Evolutionary conservation across 2,888 invertebrate species (phyloP), one percentile per base, ranked within the genome.

Genomic region (Tortricodes alternella): DNA sequence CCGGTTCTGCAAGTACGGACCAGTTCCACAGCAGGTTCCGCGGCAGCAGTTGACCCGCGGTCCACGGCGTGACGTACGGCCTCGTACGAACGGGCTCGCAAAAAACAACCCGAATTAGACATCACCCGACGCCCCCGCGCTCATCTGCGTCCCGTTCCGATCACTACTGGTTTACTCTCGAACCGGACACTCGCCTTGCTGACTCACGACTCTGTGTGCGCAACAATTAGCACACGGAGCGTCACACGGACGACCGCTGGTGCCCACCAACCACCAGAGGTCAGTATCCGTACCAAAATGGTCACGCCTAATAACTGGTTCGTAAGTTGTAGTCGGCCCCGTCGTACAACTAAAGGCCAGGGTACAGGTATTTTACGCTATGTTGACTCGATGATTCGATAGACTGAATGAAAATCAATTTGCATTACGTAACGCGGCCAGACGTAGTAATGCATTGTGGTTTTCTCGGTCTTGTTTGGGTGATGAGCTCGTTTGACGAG

Each of bases 271-370:
- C 82, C 85, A 85, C 82, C 87, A 85, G 83, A 89, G 90, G 89
- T 89, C 90, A 90, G 88, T 89, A 89, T 90, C 86, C 88, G 87
- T 87, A 89, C 88, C 87, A 79, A 89, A 87, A 89, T 88, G 89
- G 89, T 89, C 89, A 89, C 90, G 86, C 87, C 90, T 90, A 90
- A 89, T 89, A 89, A 90, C 90, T 89, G 89, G 90, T 89, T 90
- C 88, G 85, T 84, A 85, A 84, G 77, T 84, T 84, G 89, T 85
- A 87, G 83, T 83, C 83, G 84, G 78, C 81, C 84, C 80, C 83
- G 81, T 84, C 84, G 80, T 86, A 86, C 85, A 87, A 85, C 86
- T 83, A 83, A 82, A 77, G 75, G 81, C 85, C 80, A 80, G 78
- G 80, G 79, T 89, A 87, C 86, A 83, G 80, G 85, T 87, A 85